phyloP scores from a whole-genome alignment of 2,113 vertebrate species.

The Mirza zaza region DNA sequence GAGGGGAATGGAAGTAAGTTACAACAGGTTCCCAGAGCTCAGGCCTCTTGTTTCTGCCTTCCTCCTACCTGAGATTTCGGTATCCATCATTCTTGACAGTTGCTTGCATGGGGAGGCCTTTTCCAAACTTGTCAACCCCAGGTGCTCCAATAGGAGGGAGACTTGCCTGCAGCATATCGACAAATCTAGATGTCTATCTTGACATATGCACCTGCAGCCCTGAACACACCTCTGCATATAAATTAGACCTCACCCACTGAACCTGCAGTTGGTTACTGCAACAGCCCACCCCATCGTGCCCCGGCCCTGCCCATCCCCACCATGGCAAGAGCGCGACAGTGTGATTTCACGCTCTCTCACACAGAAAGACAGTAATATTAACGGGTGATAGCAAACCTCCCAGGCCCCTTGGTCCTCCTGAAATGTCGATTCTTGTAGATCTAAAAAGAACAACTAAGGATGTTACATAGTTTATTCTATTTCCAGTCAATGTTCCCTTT shows the following conservation, averaged over 20 bases:
- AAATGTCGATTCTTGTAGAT: background rate
- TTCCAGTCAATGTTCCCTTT: background rate
- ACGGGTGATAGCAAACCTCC: background rate
- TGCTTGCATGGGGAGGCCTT: background rate
- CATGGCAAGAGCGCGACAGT: background rate
- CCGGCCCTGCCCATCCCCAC: background rate
- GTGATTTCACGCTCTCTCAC: background rate
- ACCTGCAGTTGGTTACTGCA: background rate
- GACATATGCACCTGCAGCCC: background rate
- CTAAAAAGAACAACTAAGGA: background rate
- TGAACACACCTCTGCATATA: background rate
- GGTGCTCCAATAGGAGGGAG: slow-evolving; percentile 32
- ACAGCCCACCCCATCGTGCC: background rate
- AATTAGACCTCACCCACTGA: background rate
- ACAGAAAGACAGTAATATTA: background rate
- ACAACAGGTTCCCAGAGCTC: slow-evolving; percentile 31
- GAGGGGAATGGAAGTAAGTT: background rate
- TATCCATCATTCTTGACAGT: slow-evolving; percentile 56
- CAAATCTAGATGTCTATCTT: slow-evolving; percentile 28
- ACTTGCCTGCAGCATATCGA: background rate
- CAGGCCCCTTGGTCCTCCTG: background rate
- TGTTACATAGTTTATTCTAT: background rate
- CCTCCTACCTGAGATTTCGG: background rate
- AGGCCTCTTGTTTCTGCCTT: background rate
- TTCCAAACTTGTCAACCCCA: slow-evolving; percentile 36